A percentile compares a stretch with the other conserved stretches of the same genome.
Evolutionary conservation across 1,140 invertebrate species (phyloP).

Genomic region (Pachyrhynchus sulphureomaculatus): DNA sequence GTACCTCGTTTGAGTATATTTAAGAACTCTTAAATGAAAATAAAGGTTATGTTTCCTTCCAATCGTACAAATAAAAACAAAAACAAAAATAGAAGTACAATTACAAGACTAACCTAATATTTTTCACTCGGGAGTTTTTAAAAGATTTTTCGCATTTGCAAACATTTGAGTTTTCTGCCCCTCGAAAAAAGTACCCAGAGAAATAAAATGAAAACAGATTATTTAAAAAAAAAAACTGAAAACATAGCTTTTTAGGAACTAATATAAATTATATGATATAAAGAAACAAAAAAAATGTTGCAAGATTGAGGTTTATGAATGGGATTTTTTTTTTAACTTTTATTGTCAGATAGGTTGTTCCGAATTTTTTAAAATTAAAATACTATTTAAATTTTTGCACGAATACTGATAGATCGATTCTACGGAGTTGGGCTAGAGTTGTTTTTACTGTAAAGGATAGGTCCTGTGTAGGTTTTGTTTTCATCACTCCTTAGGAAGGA

Average conservation of each 20-base stretch:
- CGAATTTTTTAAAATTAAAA: neutral
- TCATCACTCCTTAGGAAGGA: constrained; percentile 6
- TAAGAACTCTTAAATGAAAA: constrained; percentile 14
- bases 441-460: neutral
- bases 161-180: constrained; percentile 34
- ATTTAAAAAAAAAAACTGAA: constrained; percentile 34
- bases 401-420: constrained; percentile 3
- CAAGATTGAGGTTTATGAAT: constrained; percentile 37
- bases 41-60: constrained; percentile 12
- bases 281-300: constrained; percentile 37
- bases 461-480: constrained; percentile 3
- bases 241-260: constrained; percentile 42
- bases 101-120: neutral
- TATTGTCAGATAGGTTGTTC: constrained; percentile 22
- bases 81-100: no score
- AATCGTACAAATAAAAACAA: constrained; percentile 34
- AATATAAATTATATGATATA: constrained; percentile 37
- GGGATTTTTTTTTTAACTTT: constrained; percentile 30
- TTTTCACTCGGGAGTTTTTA: constrained; percentile 20
- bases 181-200: constrained; percentile 18
- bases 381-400: constrained; percentile 12
- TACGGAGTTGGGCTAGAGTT: constrained; percentile 3
- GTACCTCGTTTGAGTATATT: constrained; percentile 41
- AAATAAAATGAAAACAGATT: constrained; percentile 12
- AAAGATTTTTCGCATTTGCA: constrained; percentile 31